Evolutionary conservation across 2,888 invertebrate genomes (phyloP).

Genomic region (Trichopoda pennipes): DNA sequence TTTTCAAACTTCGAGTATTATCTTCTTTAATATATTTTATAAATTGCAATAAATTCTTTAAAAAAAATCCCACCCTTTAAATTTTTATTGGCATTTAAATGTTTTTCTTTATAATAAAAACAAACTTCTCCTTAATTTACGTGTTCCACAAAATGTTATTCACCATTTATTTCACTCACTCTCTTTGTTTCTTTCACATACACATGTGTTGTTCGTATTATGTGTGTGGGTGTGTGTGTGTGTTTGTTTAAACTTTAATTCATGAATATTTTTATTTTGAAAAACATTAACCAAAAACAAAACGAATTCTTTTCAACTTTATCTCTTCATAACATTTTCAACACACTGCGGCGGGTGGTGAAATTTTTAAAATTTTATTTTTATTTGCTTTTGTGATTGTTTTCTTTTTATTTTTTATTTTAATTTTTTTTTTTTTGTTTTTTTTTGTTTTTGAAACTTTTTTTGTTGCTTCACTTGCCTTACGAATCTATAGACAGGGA

Average conservation of each 20-base stretch:
- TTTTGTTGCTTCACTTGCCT: slow-evolving; percentile 48
- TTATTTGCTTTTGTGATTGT: slow-evolving; percentile 56
- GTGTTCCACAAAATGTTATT: too few relatives aligned
- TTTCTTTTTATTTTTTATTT: background rate
- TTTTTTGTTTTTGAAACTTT: slow-evolving; percentile 50
- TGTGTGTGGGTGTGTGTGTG: slow-evolving; percentile 16
- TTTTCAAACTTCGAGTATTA: too few relatives aligned
- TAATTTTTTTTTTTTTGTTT: background rate
- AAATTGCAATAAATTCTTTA: too few relatives aligned
- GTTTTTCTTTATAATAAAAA: background rate
- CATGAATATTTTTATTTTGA: slow-evolving; percentile 37
- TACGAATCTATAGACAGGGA: slow-evolving; percentile 85
- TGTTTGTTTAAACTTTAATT: slow-evolving; percentile 21
- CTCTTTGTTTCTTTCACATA: slow-evolving; percentile 11
- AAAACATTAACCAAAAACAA: slow-evolving; percentile 2
- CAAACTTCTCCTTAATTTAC: too few relatives aligned
- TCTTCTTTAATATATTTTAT: too few relatives aligned
- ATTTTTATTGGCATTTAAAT: background rate
- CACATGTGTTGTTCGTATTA: slow-evolving; percentile 21
- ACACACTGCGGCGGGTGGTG: slow-evolving; percentile 26
- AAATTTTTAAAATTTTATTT: slow-evolving; percentile 23
- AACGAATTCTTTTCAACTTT: slow-evolving; percentile 27
- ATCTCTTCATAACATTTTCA: slow-evolving; percentile 47
- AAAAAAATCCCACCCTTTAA: background rate
- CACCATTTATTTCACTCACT: slow-evolving; percentile 19